Base-by-base conservation (phyloP, 2,888 invertebrate species). In the Amphipoea lucens region DNA sequence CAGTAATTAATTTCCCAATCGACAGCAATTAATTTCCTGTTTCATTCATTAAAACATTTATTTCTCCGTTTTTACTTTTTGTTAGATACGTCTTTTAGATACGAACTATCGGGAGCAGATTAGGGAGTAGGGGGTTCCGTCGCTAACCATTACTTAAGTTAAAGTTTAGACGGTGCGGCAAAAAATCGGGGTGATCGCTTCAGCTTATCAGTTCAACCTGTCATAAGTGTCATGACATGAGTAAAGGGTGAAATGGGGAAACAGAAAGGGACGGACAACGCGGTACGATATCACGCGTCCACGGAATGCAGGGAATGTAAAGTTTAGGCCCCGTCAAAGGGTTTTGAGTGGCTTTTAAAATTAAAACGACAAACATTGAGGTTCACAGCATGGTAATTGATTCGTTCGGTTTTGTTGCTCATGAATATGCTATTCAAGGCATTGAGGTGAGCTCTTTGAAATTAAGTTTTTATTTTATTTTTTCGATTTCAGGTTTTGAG, bases 281-380 rank as follows among this genome's bases (percentile, higher is more conserved):
- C 86, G 76, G 90, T 87, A 90, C 91, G 91, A 91, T 91, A 93
- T 94, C 91, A 94, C 95, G 94, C 95, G 94, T 91, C 89, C 92
- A 88, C 89, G 94, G 95, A 92, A 96, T 94, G 94, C 90, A 75
- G 90, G 93, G 96, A 95, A 96, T 96, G 95, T 94, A 92, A 95
- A 95, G 93, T 94, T 94, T 79, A 91, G 92, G 91, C 86, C 92
- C 91, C 92, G 93, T 94, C 95, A 95, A 95, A 96, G 95, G 94
- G 93, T 92, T 94, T 91, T 90, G 94, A 95, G 94, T 94, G 94
- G 94, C 93, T 95, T 95, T 94, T 92, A 93, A 95, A 96, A 96
- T 96, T 95, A 94, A 95, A 95, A 95, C 93, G 94, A 95, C 95
- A 96, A 95, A 96, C 94, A 95, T 90, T 92, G 92, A 91, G 92